Evolutionary conservation across 2,888 invertebrate genomes (phyloP).

Genomic region (Drosophila incognita): DNA sequence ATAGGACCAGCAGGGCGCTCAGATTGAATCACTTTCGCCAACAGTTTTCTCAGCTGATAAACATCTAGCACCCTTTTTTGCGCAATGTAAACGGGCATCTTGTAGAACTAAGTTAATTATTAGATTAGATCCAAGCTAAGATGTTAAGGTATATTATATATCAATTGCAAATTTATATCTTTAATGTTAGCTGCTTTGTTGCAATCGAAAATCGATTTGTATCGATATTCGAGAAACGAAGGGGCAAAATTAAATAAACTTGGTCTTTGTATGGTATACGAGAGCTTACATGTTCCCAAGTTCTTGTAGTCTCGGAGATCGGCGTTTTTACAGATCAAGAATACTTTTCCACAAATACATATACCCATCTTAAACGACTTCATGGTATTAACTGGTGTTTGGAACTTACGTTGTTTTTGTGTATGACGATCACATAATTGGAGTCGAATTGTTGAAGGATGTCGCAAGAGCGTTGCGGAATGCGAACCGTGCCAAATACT

Average conservation of each 20-base stretch:
- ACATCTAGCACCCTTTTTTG: conserved; percentile 87
- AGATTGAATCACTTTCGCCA: conserved; percentile 85
- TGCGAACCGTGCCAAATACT: conserved; percentile 94
- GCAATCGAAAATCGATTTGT: no score
- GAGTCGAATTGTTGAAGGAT: conserved; percentile 88
- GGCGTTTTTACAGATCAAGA: background rate
- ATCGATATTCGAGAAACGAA: no score
- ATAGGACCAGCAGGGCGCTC: conserved; percentile 86
- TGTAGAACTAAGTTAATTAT: conserved; percentile 86
- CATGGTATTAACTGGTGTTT: background rate
- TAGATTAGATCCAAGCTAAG: no score
- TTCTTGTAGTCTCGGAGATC: background rate
- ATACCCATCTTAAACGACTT: background rate
- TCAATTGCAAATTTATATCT: background rate
- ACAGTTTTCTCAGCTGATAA: conserved; percentile 87
- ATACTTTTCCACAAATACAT: background rate
- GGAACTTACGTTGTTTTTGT: conserved; percentile 92
- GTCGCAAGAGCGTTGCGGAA: conserved; percentile 89
- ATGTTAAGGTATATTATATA: background rate
- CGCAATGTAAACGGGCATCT: conserved; percentile 87
- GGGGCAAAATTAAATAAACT: no score
- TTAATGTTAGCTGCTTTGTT: no score
- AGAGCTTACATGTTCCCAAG: no score
- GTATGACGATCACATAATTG: conserved; percentile 91
- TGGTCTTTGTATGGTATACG: no score